Base-by-base conservation (phyloP, 2,113 vertebrate genomes). In the Colistium nudipinnis region DNA sequence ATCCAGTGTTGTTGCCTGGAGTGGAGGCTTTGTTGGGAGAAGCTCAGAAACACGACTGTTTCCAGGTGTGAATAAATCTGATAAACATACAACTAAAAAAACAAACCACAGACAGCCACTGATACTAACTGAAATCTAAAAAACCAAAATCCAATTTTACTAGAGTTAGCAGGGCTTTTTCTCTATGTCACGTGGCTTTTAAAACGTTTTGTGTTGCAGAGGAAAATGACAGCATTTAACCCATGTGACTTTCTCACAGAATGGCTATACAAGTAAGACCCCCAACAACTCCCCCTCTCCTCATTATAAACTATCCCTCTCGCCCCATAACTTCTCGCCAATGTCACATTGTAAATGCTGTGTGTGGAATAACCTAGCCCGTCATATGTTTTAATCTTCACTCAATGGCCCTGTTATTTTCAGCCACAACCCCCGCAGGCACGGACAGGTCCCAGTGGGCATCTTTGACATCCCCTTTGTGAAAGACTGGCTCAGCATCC, bases 261-360 rank as follows among this genome's bases (percentile, higher is more conserved):
- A 82, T 99, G 95, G 95, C 85, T 99, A 22, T 98, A 97, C 92
- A 98, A 99, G 97, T 99, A 94, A 97, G 94, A 6, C 14, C 17
- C 33, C n/a, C 19, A 7, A 12, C 56, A 28, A 16, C 24, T 35
- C 17, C 38, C 41, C 45, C 24, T 12, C 24, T 61, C 24, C 45
- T 63, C 11, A 45, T n/a, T 41, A 7, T 11, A 28, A 10, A 52
- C 6, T 13, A 0, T 10, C 17, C 10, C 12, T 11, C 9, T 43
- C 33, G 49, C 12, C 10, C 11, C 11, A 41, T n/a, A 16, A 43
- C 11, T 31, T 38, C 1, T 30, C 6, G n/a, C 4, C 27, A 22
- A 54, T 64, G 7, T 28, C 2, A 43, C 31, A 24, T 22, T 65
- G 35, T 41, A 35, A 39, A 45, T 22, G 13, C 9, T 61, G 6